Base-by-base conservation (phyloP, 2,797 vertebrate genomes). In the Parotocinclus haroldoi region DNA sequence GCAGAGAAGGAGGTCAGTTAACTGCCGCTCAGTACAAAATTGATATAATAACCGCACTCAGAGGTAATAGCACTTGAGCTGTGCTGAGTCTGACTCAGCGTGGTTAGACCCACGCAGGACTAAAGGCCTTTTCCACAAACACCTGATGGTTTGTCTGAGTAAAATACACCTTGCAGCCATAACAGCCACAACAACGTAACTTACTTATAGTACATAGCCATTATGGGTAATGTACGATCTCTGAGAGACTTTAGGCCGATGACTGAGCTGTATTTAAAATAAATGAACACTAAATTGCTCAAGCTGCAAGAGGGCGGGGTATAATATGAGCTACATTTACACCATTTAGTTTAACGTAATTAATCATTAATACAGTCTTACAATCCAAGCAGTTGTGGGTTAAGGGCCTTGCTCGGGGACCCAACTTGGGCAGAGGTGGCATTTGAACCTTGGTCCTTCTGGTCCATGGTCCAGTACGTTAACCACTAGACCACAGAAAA, bases 21-120 rank as follows among this genome's bases (percentile, higher is more conserved):
- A 87, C 85, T 84, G 81, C 81, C 77, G 83, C 67, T 75, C 70
- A 76, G 84, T 68, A 78, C 79, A 70, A 90, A 91, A 91, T 90
- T 89, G 86, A 91, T 90, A 87, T 89, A 86, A 89, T 90, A 85
- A 85, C 89, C 87, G 87, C 88, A 89, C 89, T 90, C 88, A 85
- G 79, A 88, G 87, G 82, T 87, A 89, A 91, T 90, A 86, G 87
- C 77, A 84, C 85, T 86, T 82, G 83, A 89, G 84, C 83, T 83
- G 81, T 82, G 79, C 85, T 88, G 62, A 16, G 48, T 65, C 73
- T 68, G 73, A 64, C 60, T 65, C 68, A 68, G 37, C 65, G 17
- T 10, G 13, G 48, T 68, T 73, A 71, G n/a, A 78, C 40, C 60
- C 72, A 69, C 51, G 7, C 16, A 56, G 58, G 65, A 13, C 1